phyloP scores from a whole-genome alignment of 2,113 vertebrate genomes.

The Noctilio leporinus region DNA sequence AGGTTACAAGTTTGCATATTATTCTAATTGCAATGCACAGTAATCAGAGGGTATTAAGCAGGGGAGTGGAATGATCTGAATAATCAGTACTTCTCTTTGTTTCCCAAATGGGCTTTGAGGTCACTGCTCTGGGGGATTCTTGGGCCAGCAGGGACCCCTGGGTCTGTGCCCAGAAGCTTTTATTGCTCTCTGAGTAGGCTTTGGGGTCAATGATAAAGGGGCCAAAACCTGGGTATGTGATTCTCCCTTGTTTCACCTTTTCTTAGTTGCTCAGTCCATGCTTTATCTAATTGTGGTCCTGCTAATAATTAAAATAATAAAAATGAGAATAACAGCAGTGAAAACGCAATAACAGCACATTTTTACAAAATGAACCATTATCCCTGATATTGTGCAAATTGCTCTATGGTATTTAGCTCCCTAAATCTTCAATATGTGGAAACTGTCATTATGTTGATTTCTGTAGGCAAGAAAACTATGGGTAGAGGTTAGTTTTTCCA shows the following conservation, averaged over 20 bases:
- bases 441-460: conserved; percentile 43
- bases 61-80: not conserved
- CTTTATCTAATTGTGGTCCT: not conserved
- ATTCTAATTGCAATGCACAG: not conserved
- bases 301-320: conserved; percentile 33
- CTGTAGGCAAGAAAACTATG: conserved; percentile 28
- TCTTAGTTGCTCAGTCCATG: not conserved
- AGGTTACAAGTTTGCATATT: not conserved
- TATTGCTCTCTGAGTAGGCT: not conserved
- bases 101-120: not conserved
- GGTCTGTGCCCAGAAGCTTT: not conserved
- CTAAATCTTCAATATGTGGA: conserved; percentile 11
- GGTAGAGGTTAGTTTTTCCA: not conserved
- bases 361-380: not conserved
- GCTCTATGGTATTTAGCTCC: conserved; percentile 29
- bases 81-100: not conserved
- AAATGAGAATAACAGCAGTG: not conserved
- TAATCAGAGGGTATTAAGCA: not conserved
- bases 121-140: not conserved
- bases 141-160: too few relatives aligned
- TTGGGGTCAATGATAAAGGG: not conserved
- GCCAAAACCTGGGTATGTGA: not conserved
- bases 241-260: not conserved
- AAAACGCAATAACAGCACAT: not conserved
- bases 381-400: not conserved